Conservation (phyloP, 2,888 invertebrate genomes). For the Portevinia maculata region DNA sequence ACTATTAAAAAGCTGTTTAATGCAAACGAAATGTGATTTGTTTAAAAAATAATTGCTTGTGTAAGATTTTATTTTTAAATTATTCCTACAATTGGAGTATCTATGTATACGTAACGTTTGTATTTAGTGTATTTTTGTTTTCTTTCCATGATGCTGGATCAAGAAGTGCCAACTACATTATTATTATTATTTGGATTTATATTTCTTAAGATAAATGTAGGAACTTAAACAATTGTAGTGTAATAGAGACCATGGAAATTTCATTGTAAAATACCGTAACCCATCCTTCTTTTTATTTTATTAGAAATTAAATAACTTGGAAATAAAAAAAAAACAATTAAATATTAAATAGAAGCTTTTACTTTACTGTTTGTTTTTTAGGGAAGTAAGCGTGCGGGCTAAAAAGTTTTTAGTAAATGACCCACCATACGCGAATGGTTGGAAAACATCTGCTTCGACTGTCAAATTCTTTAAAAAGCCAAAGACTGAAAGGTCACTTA, state of each 20-base stretch:
- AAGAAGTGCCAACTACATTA: conserved; percentile 55
- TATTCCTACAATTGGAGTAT: conserved; percentile 20
- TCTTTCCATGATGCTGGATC: conserved; percentile 48
- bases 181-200: conserved; percentile 14
- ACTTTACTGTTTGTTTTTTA: no score
- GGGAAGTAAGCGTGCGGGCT: no score
- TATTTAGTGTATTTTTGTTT: conserved; percentile 21
- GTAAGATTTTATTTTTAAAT: conserved; percentile 18
- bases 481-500: no score
- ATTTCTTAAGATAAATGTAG: conserved; percentile 27
- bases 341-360: neutral
- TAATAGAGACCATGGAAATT: conserved; percentile 40
- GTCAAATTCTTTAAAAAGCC: no score
- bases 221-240: conserved; percentile 46
- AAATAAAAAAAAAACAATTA: conserved; percentile 6
- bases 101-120: no score
- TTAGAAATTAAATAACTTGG: conserved; percentile 13
- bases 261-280: conserved; percentile 47
- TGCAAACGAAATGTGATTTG: conserved; percentile 50
- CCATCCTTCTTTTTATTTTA: conserved; percentile 21
- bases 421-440: no score
- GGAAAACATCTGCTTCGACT: no score
- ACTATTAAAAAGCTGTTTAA: conserved; percentile 25
- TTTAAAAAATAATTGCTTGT: conserved; percentile 17
- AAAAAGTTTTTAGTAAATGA: no score